Conservation (phyloP, 2,797 vertebrate species). For the Danio tinwini region DNA sequence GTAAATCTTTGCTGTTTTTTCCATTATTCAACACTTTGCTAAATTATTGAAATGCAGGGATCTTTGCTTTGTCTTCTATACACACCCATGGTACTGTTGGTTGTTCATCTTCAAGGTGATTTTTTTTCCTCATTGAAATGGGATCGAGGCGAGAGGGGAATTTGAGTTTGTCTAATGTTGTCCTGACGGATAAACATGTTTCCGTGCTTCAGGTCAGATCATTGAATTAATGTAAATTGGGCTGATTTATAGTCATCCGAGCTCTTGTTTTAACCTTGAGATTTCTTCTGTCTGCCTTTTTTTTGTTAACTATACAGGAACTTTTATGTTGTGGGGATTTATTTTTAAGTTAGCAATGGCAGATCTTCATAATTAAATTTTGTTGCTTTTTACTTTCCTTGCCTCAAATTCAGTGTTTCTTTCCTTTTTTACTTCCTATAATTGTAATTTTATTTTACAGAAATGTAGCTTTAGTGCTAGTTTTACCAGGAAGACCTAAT, state of each 20-base stretch:
- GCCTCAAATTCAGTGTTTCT: no score
- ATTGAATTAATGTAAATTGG: constrained; percentile 46
- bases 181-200: constrained; percentile 48
- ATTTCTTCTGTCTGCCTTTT: background rate
- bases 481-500: no score
- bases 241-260: constrained; percentile 30
- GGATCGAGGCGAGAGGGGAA: constrained; percentile 23
- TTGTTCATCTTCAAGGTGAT: constrained; percentile 53
- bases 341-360: background rate
- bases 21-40: constrained; percentile 72
- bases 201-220: constrained; percentile 36
- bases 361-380: background rate
- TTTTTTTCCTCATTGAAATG: constrained; percentile 21
- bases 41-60: constrained; percentile 72
- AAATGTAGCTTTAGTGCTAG: no score
- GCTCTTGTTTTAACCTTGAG: constrained; percentile 10
- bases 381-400: no score
- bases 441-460: no score
- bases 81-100: constrained; percentile 43
- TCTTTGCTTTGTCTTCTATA: constrained; percentile 58
- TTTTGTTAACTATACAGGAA: background rate
- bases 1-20: constrained; percentile 69
- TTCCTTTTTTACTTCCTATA: no score
- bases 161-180: constrained; percentile 27
- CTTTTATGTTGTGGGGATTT: background rate